Percentiles rank a stretch among this genome's conserved stretches.
These are phyloP conservation scores for Rhinogobio ventralis DNA, from an alignment of 2,797 vertebrate species.

Conservation along the genomic window DNA sequence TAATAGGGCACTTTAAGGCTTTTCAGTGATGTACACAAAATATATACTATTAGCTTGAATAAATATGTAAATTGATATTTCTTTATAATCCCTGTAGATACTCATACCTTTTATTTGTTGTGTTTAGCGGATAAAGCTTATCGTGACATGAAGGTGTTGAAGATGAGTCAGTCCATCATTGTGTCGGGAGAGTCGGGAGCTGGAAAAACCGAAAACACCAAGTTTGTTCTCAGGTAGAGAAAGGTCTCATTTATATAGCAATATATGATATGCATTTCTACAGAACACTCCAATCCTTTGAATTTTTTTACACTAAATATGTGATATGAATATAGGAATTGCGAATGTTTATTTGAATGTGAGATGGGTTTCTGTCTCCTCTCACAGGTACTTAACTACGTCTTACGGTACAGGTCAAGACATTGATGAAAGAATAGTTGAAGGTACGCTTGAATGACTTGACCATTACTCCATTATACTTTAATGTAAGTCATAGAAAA, in stretches of 20 bases:
- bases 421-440: slow-evolving; percentile 91
- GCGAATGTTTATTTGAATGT: not conserved
- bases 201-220: slow-evolving; percentile 92
- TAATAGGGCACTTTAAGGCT: not conserved
- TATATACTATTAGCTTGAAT: not conserved
- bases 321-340: not conserved
- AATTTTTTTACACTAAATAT: not conserved
- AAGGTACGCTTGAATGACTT: slow-evolving; percentile 77
- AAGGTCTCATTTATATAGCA: not conserved
- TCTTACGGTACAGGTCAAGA: slow-evolving; percentile 90
- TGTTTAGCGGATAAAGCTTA: slow-evolving; percentile 88
- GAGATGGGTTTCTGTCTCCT: not conserved
- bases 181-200: slow-evolving; percentile 92
- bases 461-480: not conserved
- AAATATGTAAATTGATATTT: not conserved
- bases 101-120: not conserved
- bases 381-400: slow-evolving; percentile 85
- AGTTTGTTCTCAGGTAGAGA: slow-evolving; percentile 87
- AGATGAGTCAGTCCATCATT: slow-evolving; percentile 91
- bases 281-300: not conserved
- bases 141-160: slow-evolving; percentile 90
- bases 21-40: not conserved
- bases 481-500: not conserved
- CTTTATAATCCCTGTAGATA: not conserved
- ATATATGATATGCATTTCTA: not conserved